Evolutionary conservation across 2,113 vertebrate species (phyloP), one percentile per base, ranked within the genome.

Genomic region (Trogon melanurus): DNA sequence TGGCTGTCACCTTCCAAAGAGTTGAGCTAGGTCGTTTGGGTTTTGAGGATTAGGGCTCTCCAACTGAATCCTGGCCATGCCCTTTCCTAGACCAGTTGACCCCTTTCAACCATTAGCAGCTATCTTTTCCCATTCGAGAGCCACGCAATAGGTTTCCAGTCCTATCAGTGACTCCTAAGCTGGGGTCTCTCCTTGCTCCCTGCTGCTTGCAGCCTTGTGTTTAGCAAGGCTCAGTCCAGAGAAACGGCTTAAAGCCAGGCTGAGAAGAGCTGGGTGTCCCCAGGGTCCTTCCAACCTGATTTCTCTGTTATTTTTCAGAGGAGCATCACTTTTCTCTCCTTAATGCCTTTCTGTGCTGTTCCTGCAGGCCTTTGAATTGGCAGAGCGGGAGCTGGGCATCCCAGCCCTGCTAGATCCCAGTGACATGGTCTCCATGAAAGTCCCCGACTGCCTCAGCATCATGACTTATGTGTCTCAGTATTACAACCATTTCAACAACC

Each of bases 381-480:
- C 99, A 1, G 99, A 99, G 97, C 96, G 97, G 41, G 98, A 99
- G 96, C 97, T 99, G 96, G 99, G 99, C 38, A 99, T 99, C 91
- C 99, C 99, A 7, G 99, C 99, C 34, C 97, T 99, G 82, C 97
- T 99, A 96, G 99, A 99, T 96, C 98, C 99, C 85, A 99, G 98
- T 32, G 99, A 99, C 96, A 99, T 99, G 99, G 99, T 99, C 88
- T 99, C 99, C 80, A 99, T 99, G 99, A 98, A 98, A 78, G 98
- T 99, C 47, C 99, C 99, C 0, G 99, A 99, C 96, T 98, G 99
- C 66, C 99, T 99, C 62, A 99, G 99, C 96, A 97, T 99, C 96
- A 99, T 99, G 98, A 99, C 99, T 58, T 99, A 99, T 0, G 99
- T 99, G 79, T 99, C 99, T 5, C 99, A 99, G 98, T 99, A 99